Evolutionary conservation across 2,888 invertebrate species (phyloP).

Genomic region (Acronicta aceris): DNA sequence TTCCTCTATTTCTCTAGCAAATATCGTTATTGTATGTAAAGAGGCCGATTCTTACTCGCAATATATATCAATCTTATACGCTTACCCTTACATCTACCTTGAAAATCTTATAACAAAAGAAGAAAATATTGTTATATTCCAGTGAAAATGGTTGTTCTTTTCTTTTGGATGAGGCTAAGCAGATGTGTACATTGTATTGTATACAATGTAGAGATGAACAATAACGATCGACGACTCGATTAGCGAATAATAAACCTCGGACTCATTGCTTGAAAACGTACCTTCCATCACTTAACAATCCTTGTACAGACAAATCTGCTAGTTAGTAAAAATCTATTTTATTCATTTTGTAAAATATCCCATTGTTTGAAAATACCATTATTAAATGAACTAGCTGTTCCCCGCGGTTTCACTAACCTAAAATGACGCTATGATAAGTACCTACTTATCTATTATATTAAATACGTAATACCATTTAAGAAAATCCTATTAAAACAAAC

Average conservation of each 20-base stretch:
- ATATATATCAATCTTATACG: conserved; percentile 48
- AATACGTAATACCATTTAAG: too few relatives aligned
- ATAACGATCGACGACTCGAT: not conserved
- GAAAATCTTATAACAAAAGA: conserved; percentile 47
- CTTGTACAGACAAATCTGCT: not conserved
- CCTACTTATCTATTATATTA: too few relatives aligned
- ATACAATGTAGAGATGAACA: conserved; percentile 18
- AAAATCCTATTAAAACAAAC: too few relatives aligned
- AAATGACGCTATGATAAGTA: too few relatives aligned
- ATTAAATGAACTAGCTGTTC: too few relatives aligned
- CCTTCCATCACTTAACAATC: not conserved
- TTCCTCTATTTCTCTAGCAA: conserved; percentile 38
- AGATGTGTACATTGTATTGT: conserved; percentile 22
- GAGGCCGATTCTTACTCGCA: conserved; percentile 39
- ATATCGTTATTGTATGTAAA: conserved; percentile 52
- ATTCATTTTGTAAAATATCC: too few relatives aligned
- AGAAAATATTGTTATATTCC: conserved; percentile 41
- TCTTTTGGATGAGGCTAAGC: conserved; percentile 14
- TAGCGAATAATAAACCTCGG: not conserved
- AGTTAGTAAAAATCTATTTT: not conserved
- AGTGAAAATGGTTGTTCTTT: conserved; percentile 34
- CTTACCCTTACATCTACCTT: conserved; percentile 27
- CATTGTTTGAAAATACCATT: too few relatives aligned
- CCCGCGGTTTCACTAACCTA: too few relatives aligned
- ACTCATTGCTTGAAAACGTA: not conserved